phyloP scores from a whole-genome alignment of 2,797 vertebrate genomes.

The Corythornis leucogaster region DNA sequence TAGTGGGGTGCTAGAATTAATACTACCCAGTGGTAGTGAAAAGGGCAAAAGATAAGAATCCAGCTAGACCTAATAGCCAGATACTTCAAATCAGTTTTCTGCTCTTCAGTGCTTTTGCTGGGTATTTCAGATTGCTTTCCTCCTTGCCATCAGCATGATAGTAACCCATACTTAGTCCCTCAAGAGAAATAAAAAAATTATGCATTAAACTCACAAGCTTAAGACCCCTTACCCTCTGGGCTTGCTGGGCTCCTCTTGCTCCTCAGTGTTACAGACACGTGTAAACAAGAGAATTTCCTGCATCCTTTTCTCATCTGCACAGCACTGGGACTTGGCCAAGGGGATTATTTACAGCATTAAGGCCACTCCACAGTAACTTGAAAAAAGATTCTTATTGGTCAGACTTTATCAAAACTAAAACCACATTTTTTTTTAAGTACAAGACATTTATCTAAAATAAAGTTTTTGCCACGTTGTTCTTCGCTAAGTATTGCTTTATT shows the following conservation, averaged over 20 bases:
- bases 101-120: background rate
- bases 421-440: conserved; percentile 45
- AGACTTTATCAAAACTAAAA: conserved; percentile 71
- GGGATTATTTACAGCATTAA: conserved; percentile 75
- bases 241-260: conserved; percentile 44
- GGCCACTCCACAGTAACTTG: conserved; percentile 60
- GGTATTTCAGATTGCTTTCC: background rate
- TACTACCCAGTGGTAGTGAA: background rate
- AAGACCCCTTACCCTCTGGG: conserved; percentile 70
- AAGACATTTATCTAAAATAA: conserved; percentile 30
- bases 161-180: background rate
- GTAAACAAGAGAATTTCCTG: conserved; percentile 79
- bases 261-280: conserved; percentile 66
- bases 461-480: background rate
- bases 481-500: background rate
- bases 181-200: conserved; percentile 54
- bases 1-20: background rate
- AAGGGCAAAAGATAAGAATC: background rate
- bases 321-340: conserved; percentile 71
- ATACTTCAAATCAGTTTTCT: background rate
- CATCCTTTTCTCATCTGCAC: conserved; percentile 77
- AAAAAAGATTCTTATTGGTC: conserved; percentile 71
- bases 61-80: background rate
- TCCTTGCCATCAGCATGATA: background rate
- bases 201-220: conserved; percentile 55